These are phyloP conservation scores for Manis pentadactyla DNA, from an alignment of 2,797 vertebrate genomes.

Conservation along the genomic window DNA sequence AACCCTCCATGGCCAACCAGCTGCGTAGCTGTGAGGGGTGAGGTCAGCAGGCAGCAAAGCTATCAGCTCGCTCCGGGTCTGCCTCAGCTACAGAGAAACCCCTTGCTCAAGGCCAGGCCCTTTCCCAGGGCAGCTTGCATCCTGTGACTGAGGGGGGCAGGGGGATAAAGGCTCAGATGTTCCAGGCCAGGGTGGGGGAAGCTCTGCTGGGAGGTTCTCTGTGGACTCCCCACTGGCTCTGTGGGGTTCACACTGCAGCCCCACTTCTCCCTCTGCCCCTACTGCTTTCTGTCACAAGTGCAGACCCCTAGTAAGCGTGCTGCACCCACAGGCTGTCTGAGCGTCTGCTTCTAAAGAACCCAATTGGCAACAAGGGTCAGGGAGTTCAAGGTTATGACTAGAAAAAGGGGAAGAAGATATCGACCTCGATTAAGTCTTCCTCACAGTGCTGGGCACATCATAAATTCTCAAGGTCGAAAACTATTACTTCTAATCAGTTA, in stretches of 20 bases:
- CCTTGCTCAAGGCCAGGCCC: background rate
- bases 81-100: background rate
- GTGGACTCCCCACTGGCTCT: background rate
- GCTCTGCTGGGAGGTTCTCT: background rate
- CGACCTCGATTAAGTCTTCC: background rate
- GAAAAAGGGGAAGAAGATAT: background rate
- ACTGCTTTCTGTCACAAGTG: background rate
- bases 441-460: fast-evolving
- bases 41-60: background rate
- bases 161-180: background rate
- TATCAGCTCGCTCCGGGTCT: no score
- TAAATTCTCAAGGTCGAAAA: background rate
- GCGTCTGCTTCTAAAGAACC: background rate
- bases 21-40: fast-evolving
- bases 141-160: background rate
- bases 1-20: background rate
- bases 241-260: background rate
- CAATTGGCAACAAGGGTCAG: background rate
- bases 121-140: background rate
- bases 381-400: background rate
- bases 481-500: background rate
- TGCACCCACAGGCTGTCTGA: background rate
- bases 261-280: no score
- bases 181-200: background rate
- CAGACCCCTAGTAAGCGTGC: background rate